phyloP scores from a whole-genome alignment of 2,113 vertebrate species.

The Hiodon tergisus region DNA sequence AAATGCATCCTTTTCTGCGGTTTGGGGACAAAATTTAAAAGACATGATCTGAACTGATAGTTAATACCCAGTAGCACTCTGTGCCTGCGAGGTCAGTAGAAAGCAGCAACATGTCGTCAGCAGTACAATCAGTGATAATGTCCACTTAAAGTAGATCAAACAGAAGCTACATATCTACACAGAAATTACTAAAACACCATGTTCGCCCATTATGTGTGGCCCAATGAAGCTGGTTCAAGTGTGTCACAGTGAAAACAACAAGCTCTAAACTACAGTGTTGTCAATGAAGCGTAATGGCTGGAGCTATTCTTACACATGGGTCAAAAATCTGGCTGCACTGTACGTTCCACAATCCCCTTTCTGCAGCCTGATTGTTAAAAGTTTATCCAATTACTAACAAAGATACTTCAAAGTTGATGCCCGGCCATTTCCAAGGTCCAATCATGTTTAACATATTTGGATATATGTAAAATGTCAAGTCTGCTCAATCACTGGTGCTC shows the following conservation, averaged over 20 bases:
- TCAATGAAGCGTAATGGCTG: not conserved
- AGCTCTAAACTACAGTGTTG: not conserved
- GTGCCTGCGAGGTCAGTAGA: too few species aligned
- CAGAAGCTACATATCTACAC: slow-evolving; percentile 2
- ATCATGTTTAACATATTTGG: slow-evolving; percentile 23
- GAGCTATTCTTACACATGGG: not conserved
- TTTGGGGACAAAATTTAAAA: too few species aligned
- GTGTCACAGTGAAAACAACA: not conserved
- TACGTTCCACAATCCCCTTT: slow-evolving; percentile 35
- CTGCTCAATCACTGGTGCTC: not conserved
- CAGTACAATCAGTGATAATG: not conserved
- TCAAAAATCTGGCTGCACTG: slow-evolving; percentile 28
- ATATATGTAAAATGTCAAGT: not conserved
- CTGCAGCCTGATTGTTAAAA: slow-evolving; percentile 20
- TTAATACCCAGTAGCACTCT: too few species aligned
- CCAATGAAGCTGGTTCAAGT: not conserved
- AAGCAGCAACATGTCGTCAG: not conserved
- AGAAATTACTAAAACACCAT: not conserved
- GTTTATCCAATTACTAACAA: not conserved
- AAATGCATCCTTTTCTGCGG: too few species aligned
- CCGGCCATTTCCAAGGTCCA: slow-evolving; percentile 32
- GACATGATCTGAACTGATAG: too few species aligned
- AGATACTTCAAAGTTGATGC: slow-evolving; percentile 26
- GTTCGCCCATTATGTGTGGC: not conserved
- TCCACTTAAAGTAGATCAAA: slow-evolving; percentile 1